phyloP scores from a whole-genome alignment of 1,140 invertebrate genomes.

The Phymorhynchus buccinoides region DNA sequence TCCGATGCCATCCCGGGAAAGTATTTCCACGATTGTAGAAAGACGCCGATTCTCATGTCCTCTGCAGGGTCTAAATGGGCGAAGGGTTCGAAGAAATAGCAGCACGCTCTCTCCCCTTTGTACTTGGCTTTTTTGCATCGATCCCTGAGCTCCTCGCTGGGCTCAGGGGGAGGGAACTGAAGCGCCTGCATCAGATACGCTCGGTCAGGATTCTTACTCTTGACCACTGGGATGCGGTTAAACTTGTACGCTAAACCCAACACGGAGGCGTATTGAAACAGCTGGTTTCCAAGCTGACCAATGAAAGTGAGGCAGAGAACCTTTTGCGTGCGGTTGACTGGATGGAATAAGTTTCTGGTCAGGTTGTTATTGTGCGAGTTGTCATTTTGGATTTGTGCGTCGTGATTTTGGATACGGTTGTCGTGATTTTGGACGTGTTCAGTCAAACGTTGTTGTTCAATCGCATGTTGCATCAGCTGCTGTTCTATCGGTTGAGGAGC shows the following conservation, averaged over 20 bases:
- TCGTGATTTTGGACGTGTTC: no score
- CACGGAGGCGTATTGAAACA: conserved; percentile 58
- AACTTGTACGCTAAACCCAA: conserved; percentile 42
- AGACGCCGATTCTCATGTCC: conserved; percentile 42
- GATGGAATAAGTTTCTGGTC: no score
- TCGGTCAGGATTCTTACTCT: background rate
- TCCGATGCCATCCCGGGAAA: conserved; percentile 43
- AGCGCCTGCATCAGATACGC: background rate
- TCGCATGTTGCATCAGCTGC: no score
- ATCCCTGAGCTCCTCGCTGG: background rate
- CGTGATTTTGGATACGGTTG: no score
- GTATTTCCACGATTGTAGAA: conserved; percentile 63
- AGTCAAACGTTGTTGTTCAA: no score
- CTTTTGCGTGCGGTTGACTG: no score
- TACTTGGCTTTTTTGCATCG: background rate
- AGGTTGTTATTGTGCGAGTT: no score
- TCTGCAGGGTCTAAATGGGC: conserved; percentile 38
- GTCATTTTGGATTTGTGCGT: no score
- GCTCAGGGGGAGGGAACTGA: background rate
- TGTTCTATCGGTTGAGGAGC: no score
- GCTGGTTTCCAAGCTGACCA: conserved; percentile 53
- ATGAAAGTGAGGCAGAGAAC: background rate
- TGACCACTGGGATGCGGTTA: background rate
- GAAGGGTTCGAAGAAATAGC: conserved; percentile 47
- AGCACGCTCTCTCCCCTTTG: conserved; percentile 26